Percentiles rank a stretch among this genome's conserved stretches.
Conservation (phyloP, 2,888 invertebrate species). For the Morpho deidamia region DNA sequence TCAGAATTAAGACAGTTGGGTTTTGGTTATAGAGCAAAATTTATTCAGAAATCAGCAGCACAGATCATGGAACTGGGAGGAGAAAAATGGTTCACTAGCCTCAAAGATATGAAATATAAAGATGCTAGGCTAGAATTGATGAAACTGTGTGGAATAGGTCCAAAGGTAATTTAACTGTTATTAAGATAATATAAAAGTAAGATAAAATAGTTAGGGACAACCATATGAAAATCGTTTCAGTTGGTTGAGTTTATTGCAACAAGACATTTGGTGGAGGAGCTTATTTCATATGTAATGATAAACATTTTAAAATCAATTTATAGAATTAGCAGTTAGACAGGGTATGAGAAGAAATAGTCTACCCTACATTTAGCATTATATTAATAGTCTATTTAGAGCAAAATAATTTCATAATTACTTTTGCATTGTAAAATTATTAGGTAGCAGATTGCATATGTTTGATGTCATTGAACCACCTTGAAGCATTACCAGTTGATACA, state of each 20-base stretch:
- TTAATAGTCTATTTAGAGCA: too few relatives aligned
- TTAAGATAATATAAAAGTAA: too few relatives aligned
- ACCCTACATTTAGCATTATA: too few relatives aligned
- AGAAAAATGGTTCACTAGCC: slow-evolving; percentile 82
- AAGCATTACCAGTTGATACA: slow-evolving; percentile 96
- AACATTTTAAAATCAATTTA: too few relatives aligned
- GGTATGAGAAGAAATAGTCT: too few relatives aligned
- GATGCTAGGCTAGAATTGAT: slow-evolving; percentile 86
- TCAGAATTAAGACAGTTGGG: slow-evolving; percentile 83
- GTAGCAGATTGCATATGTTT: slow-evolving; percentile 98
- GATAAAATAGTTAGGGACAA: too few relatives aligned
- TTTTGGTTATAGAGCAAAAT: slow-evolving; percentile 94
- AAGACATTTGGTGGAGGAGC: too few relatives aligned
- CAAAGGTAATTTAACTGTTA: slow-evolving; percentile 86
- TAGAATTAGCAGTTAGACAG: too few relatives aligned
- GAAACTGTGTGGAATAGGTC: slow-evolving; percentile 92
- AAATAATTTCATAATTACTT: too few relatives aligned
- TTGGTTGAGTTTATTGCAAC: too few relatives aligned
- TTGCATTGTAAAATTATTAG: too few relatives aligned
- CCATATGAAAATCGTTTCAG: background rate
- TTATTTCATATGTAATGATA: background rate
- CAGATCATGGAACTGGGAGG: slow-evolving; percentile 84
- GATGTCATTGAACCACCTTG: slow-evolving; percentile 94
- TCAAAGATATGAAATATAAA: slow-evolving; percentile 83
- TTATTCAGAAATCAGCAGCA: slow-evolving; percentile 86